Evolutionary conservation across 2,113 vertebrate genomes (phyloP).

Genomic region (Ascaphus truei): DNA sequence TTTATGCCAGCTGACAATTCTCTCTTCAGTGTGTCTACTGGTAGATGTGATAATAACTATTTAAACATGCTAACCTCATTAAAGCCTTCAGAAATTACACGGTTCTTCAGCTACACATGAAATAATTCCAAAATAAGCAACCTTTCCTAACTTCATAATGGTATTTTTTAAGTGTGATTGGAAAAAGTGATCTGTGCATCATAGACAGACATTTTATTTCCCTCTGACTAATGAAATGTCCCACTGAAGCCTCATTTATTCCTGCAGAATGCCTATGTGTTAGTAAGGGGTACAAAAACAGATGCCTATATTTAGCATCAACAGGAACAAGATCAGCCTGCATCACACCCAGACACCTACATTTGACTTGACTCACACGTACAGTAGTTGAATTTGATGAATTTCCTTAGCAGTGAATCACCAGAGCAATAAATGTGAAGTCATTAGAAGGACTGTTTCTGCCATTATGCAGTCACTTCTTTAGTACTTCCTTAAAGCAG

Average conservation of each 20-base stretch:
- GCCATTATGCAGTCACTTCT: neutral
- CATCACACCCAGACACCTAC: conserved; percentile 27
- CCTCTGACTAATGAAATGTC: neutral
- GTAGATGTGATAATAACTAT: too few relatives aligned
- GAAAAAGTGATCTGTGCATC: neutral
- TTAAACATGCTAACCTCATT: too few relatives aligned
- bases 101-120: too few relatives aligned
- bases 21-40: too few relatives aligned
- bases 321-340: conserved; percentile 1
- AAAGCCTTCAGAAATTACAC: too few relatives aligned
- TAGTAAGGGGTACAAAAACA: neutral
- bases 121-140: too few relatives aligned
- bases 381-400: neutral
- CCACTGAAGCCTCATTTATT: neutral
- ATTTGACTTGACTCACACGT: conserved; percentile 9
- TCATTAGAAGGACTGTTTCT: neutral
- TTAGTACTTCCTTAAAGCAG: neutral
- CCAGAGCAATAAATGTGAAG: neutral
- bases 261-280: neutral
- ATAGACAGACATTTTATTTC: neutral
- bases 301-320: neutral
- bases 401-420: conserved; percentile 13
- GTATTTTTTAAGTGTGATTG: neutral
- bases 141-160: too few relatives aligned
- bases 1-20: too few relatives aligned